These are phyloP conservation scores for Alloplasta piceator DNA, from an alignment of 2,888 invertebrate species.

Conservation along the genomic window DNA sequence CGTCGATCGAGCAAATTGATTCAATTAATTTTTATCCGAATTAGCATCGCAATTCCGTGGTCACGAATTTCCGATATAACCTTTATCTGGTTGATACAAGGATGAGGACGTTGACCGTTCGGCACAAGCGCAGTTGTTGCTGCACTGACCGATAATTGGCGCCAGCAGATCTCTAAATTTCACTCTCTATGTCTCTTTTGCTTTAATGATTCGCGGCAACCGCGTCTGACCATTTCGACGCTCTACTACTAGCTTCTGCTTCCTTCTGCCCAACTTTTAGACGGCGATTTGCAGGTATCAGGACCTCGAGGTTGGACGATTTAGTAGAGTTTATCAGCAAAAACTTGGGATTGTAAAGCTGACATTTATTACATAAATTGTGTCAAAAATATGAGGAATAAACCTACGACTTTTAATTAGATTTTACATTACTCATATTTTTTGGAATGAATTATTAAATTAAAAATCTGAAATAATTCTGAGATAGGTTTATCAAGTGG, in stretches of 20 bases:
- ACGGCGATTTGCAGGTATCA: neutral
- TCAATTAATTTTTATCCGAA: slow-evolving; percentile 35
- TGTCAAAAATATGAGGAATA: too few species aligned
- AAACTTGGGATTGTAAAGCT: too few species aligned
- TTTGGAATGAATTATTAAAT: too few species aligned
- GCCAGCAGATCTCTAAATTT: slow-evolving; percentile 2
- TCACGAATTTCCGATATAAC: slow-evolving; percentile 21
- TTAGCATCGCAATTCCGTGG: slow-evolving; percentile 26
- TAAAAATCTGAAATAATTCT: too few species aligned
- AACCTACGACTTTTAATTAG: too few species aligned
- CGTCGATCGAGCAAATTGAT: slow-evolving; percentile 40
- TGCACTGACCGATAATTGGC: slow-evolving; percentile 41
- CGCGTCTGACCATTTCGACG: slow-evolving; percentile 22
- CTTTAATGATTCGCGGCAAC: neutral
- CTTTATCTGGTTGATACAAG: neutral
- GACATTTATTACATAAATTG: too few species aligned
- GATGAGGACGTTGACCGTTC: too few species aligned
- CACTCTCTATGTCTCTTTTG: slow-evolving; percentile 2
- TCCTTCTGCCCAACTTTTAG: neutral
- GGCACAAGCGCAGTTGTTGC: neutral
- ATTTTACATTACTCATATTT: too few species aligned
- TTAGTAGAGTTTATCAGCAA: too few species aligned
- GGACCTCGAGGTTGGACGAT: neutral
- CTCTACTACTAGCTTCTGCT: slow-evolving; percentile 18
- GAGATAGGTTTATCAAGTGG: too few species aligned